These are phyloP conservation scores for Acleris cristana DNA, from an alignment of 2,888 invertebrate genomes.

Conservation along the genomic window DNA sequence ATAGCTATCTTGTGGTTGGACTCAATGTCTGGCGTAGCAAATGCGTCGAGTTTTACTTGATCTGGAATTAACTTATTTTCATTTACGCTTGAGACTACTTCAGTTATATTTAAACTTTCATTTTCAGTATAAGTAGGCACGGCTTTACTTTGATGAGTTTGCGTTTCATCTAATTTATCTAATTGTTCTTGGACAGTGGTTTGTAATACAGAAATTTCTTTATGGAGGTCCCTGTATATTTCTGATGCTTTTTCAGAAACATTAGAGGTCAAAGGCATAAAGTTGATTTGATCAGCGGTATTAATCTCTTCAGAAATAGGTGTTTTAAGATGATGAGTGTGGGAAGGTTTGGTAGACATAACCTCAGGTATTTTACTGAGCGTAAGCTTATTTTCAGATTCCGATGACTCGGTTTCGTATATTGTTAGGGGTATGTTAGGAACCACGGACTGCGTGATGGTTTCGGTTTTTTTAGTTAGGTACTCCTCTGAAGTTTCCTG, in stretches of 20 bases:
- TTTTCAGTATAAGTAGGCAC: constrained; percentile 81
- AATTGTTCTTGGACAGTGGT: constrained; percentile 79
- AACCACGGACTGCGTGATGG: constrained; percentile 76
- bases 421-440: constrained; percentile 86
- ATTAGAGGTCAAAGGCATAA: constrained; percentile 49
- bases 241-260: constrained; percentile 58
- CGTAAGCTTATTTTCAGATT: constrained; percentile 85
- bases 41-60: constrained; percentile 65
- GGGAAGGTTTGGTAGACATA: constrained; percentile 53
- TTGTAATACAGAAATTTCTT: constrained; percentile 70
- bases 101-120: constrained; percentile 85
- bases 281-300: constrained; percentile 67
- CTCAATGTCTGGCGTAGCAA: constrained; percentile 80
- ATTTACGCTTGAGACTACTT: constrained; percentile 76
- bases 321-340: constrained; percentile 70
- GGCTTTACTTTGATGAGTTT: constrained; percentile 80
- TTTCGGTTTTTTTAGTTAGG: constrained; percentile 55
- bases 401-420: constrained; percentile 85
- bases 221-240: constrained; percentile 61
- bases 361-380: constrained; percentile 55
- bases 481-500: constrained; percentile 80
- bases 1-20: constrained; percentile 79
- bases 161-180: constrained; percentile 78
- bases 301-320: constrained; percentile 73
- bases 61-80: constrained; percentile 74